phyloP scores from a whole-genome alignment of 2,113 vertebrate genomes.

The Cisticola juncidis region DNA sequence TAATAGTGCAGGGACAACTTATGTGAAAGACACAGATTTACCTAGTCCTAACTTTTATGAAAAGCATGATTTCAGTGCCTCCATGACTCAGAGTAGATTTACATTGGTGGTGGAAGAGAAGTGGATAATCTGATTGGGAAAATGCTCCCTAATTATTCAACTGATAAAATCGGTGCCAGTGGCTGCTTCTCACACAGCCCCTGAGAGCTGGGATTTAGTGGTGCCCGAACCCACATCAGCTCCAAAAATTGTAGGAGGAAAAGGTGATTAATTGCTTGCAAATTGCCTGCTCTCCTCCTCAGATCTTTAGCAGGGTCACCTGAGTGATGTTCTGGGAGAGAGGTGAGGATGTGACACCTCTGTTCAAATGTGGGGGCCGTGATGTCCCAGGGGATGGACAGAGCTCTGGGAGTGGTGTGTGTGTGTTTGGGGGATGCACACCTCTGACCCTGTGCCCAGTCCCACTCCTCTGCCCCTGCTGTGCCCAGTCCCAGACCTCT shows the following conservation, averaged over 20 bases:
- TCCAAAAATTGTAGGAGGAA: background rate
- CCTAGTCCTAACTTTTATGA: background rate
- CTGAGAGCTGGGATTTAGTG: background rate
- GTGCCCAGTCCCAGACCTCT: no score
- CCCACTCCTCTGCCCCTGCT: background rate
- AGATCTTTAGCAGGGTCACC: no score
- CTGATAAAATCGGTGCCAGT: background rate
- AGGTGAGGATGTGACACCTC: background rate
- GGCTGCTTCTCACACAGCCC: background rate
- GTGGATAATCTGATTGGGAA: background rate
- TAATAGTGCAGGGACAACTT: background rate
- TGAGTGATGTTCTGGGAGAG: background rate
- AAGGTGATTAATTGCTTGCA: background rate
- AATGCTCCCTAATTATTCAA: background rate
- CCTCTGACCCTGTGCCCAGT: background rate
- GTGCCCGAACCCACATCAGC: background rate
- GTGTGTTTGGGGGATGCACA: rapidly evolving
- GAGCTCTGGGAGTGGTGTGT: background rate
- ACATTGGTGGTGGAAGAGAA: background rate
- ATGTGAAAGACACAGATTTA: background rate
- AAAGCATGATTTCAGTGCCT: background rate
- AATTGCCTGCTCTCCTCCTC: rapidly evolving
- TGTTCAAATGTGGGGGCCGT: rapidly evolving
- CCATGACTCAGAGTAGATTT: background rate
- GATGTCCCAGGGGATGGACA: no score